phyloP scores from a whole-genome alignment of 2,113 vertebrate genomes.

The Psephotus haematonotus region DNA sequence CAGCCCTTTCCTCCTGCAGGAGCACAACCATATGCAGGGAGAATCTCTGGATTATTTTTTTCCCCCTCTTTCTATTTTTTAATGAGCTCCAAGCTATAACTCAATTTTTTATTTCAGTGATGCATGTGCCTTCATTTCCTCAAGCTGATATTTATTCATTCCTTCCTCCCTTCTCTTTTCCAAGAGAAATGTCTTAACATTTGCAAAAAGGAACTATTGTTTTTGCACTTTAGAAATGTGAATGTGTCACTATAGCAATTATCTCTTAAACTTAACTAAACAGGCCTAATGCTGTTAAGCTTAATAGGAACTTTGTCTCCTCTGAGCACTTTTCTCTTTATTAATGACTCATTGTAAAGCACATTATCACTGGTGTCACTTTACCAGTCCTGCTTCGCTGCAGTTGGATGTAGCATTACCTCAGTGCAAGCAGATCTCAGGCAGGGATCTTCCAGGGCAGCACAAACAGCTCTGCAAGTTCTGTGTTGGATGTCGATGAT shows the following conservation, averaged over 20 bases:
- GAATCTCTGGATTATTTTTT: neutral
- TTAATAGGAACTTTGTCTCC: neutral
- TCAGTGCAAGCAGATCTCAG: neutral
- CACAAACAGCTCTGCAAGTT: neutral
- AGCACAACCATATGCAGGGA: neutral
- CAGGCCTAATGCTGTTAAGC: neutral
- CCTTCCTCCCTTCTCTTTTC: neutral
- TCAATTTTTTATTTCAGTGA: neutral
- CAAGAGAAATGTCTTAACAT: conserved; percentile 23
- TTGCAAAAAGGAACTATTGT: neutral
- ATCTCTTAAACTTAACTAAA: conserved; percentile 35
- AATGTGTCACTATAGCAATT: conserved; percentile 25
- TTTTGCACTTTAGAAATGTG: conserved; percentile 26
- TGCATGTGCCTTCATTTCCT: neutral
- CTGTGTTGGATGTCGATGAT: neutral
- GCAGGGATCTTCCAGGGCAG: rapidly evolving
- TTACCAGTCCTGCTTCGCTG: neutral
- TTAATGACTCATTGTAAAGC: conserved; percentile 5
- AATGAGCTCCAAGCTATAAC: neutral
- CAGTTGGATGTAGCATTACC: neutral
- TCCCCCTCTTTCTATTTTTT: neutral
- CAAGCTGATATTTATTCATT: neutral
- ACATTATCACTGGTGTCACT: neutral
- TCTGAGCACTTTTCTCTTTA: neutral
- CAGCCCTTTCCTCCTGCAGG: neutral